Conservation (phyloP, 2,888 invertebrate species). For the Euplexia lucipara region DNA sequence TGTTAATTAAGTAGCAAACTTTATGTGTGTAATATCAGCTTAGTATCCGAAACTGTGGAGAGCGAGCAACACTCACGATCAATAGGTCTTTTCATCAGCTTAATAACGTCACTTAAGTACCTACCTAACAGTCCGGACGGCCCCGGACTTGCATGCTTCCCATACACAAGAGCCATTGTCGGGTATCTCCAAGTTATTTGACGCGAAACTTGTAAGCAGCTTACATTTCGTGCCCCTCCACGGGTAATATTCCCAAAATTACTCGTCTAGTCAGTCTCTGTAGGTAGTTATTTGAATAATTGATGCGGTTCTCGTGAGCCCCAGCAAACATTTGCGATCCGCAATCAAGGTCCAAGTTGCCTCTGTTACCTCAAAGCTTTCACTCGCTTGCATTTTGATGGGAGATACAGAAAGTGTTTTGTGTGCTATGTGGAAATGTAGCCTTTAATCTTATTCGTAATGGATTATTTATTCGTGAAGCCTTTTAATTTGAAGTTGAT, state of each 20-base stretch:
- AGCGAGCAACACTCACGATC: conserved; percentile 68
- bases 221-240: conserved; percentile 80
- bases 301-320: conserved; percentile 84
- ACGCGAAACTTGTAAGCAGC: conserved; percentile 86
- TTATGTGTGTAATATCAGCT: conserved; percentile 29
- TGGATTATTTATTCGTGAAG: conserved; percentile 49
- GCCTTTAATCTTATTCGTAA: conserved; percentile 57
- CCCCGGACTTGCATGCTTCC: conserved; percentile 74
- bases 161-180: conserved; percentile 73
- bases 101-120: conserved; percentile 79
- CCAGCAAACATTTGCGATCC: conserved; percentile 86
- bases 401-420: conserved; percentile 65
- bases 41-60: conserved; percentile 37
- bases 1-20: conserved; percentile 28
- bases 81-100: conserved; percentile 80
- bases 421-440: conserved; percentile 58
- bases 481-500: conserved; percentile 36
- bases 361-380: conserved; percentile 73
- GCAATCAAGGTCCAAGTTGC: conserved; percentile 87
- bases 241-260: conserved; percentile 86
- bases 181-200: conserved; percentile 81
- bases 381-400: conserved; percentile 70
- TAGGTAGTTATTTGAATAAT: conserved; percentile 88
- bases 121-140: conserved; percentile 63
- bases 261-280: conserved; percentile 80